A percentile compares a stretch with the other conserved stretches of the same genome.
These are phyloP conservation scores for Ariolimax columbianus DNA, from an alignment of 2,888 invertebrate species.

Conservation along the genomic window DNA sequence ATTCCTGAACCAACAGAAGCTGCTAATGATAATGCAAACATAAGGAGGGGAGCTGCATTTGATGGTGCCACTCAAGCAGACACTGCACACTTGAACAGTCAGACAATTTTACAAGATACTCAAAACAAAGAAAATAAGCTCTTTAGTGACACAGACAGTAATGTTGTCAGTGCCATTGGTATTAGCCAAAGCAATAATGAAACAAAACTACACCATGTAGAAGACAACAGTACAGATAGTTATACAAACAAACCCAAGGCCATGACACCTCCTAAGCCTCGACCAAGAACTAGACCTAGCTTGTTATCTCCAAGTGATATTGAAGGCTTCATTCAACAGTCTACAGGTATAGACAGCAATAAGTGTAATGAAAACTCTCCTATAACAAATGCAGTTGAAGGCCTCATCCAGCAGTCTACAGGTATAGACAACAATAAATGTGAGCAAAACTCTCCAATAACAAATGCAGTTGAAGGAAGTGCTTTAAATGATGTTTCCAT, in stretches of 20 bases:
- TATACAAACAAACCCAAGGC: neutral
- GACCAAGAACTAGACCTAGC: conserved; percentile 48
- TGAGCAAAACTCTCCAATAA: neutral
- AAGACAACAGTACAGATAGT: neutral
- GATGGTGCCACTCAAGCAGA: neutral
- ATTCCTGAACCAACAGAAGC: neutral
- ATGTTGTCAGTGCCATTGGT: neutral
- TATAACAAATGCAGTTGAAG: neutral
- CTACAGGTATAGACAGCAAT: neutral
- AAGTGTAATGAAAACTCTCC: neutral
- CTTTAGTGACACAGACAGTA: neutral
- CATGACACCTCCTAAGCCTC: conserved; percentile 57
- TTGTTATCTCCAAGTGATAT: conserved; percentile 40
- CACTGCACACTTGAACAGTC: neutral
- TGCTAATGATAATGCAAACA: neutral
- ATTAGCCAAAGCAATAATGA: neutral
- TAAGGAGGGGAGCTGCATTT: neutral
- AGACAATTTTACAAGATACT: neutral
- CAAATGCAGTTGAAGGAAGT: neutral
- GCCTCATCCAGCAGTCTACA: neutral
- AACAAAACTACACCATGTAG: neutral
- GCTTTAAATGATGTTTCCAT: neutral
- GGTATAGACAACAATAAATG: neutral
- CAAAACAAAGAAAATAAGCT: neutral
- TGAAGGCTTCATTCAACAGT: conserved; percentile 10